phyloP scores from a whole-genome alignment of 92 coral and sea anemone genomes.

The Metridium senile region DNA sequence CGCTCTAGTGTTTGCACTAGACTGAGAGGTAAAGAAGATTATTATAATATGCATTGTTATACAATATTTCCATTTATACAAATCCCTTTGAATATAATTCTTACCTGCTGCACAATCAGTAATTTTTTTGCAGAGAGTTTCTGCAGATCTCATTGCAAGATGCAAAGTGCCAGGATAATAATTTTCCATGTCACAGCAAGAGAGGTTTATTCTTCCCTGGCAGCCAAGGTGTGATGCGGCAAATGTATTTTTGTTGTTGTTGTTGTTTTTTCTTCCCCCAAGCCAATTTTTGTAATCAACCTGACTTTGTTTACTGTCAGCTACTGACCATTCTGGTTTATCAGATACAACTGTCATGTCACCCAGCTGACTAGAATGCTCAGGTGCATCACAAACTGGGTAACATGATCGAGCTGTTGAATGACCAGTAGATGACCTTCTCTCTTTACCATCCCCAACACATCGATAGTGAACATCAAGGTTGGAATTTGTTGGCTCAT shows the following conservation, averaged over 20 bases:
- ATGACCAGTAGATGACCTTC: background rate
- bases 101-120: background rate
- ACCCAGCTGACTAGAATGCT: background rate
- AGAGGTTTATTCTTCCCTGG: background rate
- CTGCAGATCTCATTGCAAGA: background rate
- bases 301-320: background rate
- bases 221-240: background rate
- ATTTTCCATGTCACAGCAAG: background rate
- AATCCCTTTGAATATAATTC: background rate
- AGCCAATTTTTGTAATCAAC: background rate
- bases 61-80: too few relatives aligned
- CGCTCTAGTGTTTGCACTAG: too few relatives aligned
- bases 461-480: background rate
- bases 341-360: background rate
- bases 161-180: background rate
- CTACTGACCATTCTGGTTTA: background rate
- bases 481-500: background rate
- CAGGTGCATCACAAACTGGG: background rate
- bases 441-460: slow-evolving; percentile 9
- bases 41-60: too few relatives aligned
- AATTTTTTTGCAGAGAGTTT: background rate
- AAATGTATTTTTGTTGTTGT: background rate
- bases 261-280: background rate
- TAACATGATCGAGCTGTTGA: background rate
- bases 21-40: too few relatives aligned